Percentiles rank a stretch among this genome's conserved stretches.
Conservation (phyloP, 2,888 invertebrate species). For the Mesorhabditis belari region DNA sequence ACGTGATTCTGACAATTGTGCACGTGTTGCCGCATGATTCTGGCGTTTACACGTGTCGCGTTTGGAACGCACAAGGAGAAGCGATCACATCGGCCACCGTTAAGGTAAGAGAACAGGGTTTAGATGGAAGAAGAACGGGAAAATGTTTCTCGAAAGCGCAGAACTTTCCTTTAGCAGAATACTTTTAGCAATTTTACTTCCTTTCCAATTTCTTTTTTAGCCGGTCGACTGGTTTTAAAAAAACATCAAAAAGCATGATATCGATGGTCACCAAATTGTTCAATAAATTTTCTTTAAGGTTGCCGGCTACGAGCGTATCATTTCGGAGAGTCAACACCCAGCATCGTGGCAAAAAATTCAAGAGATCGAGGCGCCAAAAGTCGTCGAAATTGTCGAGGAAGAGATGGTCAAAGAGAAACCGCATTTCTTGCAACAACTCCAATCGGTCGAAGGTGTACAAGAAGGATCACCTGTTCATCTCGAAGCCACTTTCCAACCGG, state of each 20-base stretch:
- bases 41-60: slow-evolving; percentile 88
- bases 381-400: slow-evolving; percentile 72
- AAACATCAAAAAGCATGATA: background rate
- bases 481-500: slow-evolving; percentile 90
- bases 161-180: background rate
- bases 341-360: slow-evolving; percentile 84
- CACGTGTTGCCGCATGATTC: slow-evolving; percentile 79
- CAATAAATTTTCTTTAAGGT: no score
- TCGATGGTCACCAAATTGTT: background rate
- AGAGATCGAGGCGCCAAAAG: slow-evolving; percentile 54
- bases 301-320: slow-evolving; percentile 38
- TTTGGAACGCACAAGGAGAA: slow-evolving; percentile 82
- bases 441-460: slow-evolving; percentile 74
- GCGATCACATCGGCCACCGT: slow-evolving; percentile 90
- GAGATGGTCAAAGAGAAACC: slow-evolving; percentile 48
- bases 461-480: slow-evolving; percentile 90
- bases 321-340: slow-evolving; percentile 77
- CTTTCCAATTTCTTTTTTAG: no score
- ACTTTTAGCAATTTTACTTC: background rate
- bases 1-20: slow-evolving; percentile 78
- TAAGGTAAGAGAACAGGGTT: no score
- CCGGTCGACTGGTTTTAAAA: no score
- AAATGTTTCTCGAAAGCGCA: background rate
- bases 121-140: slow-evolving; percentile 60
- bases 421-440: slow-evolving; percentile 72